Evolutionary conservation across 2,888 invertebrate genomes (phyloP).

Genomic region (Mesorhabditis spiculigera): DNA sequence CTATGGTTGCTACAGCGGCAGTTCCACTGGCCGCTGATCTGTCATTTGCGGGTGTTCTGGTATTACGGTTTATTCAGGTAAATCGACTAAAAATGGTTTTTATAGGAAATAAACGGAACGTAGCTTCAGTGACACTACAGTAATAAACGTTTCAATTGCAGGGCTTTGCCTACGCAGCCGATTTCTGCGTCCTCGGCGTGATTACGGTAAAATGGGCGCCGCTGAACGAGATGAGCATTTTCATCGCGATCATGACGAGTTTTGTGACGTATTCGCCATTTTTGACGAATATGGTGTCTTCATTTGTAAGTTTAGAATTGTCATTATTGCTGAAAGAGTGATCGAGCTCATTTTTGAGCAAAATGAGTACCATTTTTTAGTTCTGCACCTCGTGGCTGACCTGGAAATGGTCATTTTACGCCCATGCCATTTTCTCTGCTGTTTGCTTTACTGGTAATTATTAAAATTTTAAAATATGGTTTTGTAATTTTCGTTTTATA

Average conservation of each 20-base stretch:
- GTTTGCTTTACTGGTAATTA: conserved; percentile 1
- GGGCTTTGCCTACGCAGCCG: conserved; percentile 33
- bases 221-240: conserved; percentile 41
- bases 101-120: too few relatives aligned
- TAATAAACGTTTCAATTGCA: conserved; percentile 10
- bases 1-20: conserved; percentile 25
- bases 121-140: background rate
- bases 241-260: conserved; percentile 43
- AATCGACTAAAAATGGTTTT: background rate
- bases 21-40: conserved; percentile 29
- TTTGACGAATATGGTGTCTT: background rate
- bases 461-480: too few relatives aligned
- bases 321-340: background rate
- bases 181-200: conserved; percentile 39
- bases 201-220: conserved; percentile 44
- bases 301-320: background rate
- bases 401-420: conserved; percentile 48
- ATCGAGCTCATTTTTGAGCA: too few relatives aligned
- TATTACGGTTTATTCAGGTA: conserved; percentile 33
- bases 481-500: too few relatives aligned
- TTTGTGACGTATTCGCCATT: conserved; percentile 23
- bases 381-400: conserved; percentile 32
- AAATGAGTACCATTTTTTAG: conserved; percentile 9
- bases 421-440: conserved; percentile 20
- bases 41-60: conserved; percentile 18